Evolutionary conservation across 2,113 vertebrate species (phyloP).

Genomic region (Myiagra hebetior): DNA sequence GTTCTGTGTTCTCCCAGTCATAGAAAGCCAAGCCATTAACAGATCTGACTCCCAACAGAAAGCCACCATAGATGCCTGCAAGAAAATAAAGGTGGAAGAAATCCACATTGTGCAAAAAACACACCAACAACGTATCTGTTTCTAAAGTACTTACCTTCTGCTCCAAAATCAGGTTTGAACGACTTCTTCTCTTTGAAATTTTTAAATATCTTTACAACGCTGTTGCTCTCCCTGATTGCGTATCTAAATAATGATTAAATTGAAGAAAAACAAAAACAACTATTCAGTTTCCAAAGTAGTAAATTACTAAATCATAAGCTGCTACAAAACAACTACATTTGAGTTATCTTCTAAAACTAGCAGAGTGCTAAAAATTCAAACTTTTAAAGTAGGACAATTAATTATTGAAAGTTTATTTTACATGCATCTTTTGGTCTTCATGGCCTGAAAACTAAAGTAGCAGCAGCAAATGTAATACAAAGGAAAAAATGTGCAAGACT

Average conservation of each 20-base stretch:
- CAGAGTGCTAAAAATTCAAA: not conserved
- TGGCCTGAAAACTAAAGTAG: not conserved
- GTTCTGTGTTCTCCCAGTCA: conserved; percentile 97
- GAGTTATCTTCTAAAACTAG: not conserved
- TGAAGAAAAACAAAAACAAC: not conserved
- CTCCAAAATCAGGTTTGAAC: conserved; percentile 98
- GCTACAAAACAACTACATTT: not conserved
- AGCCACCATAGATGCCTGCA: conserved; percentile 94
- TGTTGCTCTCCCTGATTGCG: conserved; percentile 95
- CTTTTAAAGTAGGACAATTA: not conserved
- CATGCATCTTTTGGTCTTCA: not conserved
- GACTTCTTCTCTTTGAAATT: conserved; percentile 99
- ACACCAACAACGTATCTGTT: not conserved
- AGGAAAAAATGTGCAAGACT: conserved; percentile 50
- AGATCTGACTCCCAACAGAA: conserved; percentile 92
- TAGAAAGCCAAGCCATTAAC: conserved; percentile 97
- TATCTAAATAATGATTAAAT: conserved; percentile 74
- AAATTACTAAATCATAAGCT: not conserved
- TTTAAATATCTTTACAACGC: conserved; percentile 97
- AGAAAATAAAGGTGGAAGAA: not conserved
- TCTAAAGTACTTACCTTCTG: conserved; percentile 82
- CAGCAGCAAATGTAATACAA: not conserved
- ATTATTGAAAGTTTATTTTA: not conserved
- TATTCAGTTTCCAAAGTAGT: not conserved
- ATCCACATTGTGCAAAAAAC: not conserved